Evolutionary conservation across 2,113 vertebrate genomes (phyloP).

Genomic region (Ailuropoda melanoleuca): DNA sequence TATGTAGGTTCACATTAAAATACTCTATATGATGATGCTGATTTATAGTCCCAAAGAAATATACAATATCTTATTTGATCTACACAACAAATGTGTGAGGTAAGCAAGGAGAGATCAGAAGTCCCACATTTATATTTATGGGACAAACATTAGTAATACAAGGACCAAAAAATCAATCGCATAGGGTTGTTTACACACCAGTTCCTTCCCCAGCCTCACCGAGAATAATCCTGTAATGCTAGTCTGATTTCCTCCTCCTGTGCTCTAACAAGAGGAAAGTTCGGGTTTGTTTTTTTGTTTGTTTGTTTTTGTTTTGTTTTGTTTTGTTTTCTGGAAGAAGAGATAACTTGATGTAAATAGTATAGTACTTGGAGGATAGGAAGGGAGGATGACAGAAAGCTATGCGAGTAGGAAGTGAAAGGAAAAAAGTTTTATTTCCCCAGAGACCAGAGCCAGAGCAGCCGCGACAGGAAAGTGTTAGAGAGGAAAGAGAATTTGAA

Average conservation of each 20-base stretch:
- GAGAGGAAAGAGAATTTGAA: not conserved
- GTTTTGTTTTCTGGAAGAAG: not conserved
- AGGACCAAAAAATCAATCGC: not conserved
- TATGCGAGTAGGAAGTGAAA: not conserved
- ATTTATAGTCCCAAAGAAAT: slow-evolving; percentile 35
- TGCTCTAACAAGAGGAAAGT: not conserved
- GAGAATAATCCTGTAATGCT: not conserved
- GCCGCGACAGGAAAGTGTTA: not conserved
- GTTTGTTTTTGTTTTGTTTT: not conserved
- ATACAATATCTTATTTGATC: not conserved
- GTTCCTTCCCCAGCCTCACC: not conserved
- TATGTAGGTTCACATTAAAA: not conserved
- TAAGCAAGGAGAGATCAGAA: not conserved
- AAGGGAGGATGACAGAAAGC: not conserved
- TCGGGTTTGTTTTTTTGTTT: not conserved
- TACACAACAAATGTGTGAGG: not conserved
- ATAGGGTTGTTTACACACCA: not conserved
- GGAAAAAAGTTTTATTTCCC: not conserved
- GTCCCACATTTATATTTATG: not conserved
- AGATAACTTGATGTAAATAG: not conserved
- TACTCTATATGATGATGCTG: not conserved
- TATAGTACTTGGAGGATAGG: not conserved
- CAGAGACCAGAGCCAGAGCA: not conserved
- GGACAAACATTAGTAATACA: not conserved
- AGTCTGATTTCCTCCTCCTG: not conserved